These are phyloP conservation scores for Cylloceria caligata DNA, from an alignment of 2,888 invertebrate genomes.

Conservation along the genomic window DNA sequence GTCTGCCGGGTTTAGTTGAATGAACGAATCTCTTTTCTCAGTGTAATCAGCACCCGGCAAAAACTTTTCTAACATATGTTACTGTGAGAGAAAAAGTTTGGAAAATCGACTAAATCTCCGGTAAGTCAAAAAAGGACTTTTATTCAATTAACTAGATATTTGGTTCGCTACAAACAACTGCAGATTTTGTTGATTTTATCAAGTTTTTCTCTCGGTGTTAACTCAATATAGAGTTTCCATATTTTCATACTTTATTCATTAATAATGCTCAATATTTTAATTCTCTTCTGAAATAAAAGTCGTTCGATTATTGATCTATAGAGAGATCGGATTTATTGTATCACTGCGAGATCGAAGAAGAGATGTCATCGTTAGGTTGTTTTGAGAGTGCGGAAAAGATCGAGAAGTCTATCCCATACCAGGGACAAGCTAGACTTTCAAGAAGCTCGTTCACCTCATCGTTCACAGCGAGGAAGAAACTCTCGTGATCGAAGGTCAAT, in stretches of 20 bases:
- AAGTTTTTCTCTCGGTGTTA: too few species aligned
- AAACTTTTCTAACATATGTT: too few species aligned
- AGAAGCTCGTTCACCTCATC: background rate
- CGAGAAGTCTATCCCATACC: background rate
- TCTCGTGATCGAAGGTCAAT: constrained; percentile 26
- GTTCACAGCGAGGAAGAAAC: background rate
- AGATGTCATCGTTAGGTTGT: constrained; percentile 33
- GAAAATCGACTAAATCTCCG: too few species aligned
- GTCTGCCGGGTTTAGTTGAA: too few species aligned
- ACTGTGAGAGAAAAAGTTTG: too few species aligned
- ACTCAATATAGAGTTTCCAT: too few species aligned
- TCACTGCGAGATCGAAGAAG: background rate
- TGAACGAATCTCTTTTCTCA: too few species aligned
- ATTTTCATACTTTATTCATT: background rate
- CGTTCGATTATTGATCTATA: background rate
- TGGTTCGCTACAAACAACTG: too few species aligned
- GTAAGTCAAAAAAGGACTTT: too few species aligned
- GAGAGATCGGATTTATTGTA: constrained; percentile 5
- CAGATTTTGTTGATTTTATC: too few species aligned
- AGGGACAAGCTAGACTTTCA: background rate
- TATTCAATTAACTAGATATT: too few species aligned
- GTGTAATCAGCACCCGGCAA: too few species aligned
- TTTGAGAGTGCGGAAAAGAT: constrained; percentile 18
- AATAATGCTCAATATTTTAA: background rate
- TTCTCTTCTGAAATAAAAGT: background rate